Evolutionary conservation across 1,140 invertebrate genomes (phyloP).

Genomic region (Pseudomyrmex cubaensis): DNA sequence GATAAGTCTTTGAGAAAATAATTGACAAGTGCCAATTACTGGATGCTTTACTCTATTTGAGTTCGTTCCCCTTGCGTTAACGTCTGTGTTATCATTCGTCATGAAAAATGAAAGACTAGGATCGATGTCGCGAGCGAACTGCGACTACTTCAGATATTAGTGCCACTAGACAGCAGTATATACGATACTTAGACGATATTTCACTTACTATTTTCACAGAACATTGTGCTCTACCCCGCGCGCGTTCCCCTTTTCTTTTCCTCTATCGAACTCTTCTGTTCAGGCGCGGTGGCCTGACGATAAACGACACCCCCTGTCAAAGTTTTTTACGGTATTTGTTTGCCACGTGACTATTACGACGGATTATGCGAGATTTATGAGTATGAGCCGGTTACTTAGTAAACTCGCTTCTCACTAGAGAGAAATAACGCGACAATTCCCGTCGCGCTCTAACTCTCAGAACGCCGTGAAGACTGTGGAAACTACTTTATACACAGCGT

Average conservation of each 20-base stretch:
- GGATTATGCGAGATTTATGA: conserved; percentile 31
- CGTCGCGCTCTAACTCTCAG: neutral
- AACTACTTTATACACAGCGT: too few relatives aligned
- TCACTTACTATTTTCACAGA: neutral
- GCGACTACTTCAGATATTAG: neutral
- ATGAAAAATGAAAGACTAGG: conserved; percentile 41
- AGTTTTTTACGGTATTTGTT: neutral
- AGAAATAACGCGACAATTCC: neutral
- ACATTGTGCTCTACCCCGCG: too few relatives aligned
- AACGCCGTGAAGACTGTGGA: neutral
- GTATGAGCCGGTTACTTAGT: conserved; percentile 3
- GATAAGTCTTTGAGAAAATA: too few relatives aligned
- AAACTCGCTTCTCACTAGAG: neutral
- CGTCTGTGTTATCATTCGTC: conserved; percentile 39
- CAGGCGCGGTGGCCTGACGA: neutral
- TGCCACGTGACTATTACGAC: neutral
- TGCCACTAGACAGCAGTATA: neutral
- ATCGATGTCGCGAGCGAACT: conserved; percentile 28
- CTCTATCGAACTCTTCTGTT: neutral
- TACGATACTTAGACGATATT: neutral
- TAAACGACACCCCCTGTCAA: conserved; percentile 7
- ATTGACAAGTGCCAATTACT: too few relatives aligned
- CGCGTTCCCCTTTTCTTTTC: neutral
- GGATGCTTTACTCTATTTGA: neutral
- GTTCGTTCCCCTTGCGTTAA: conserved; percentile 56